Evolutionary conservation across 2,797 vertebrate species (phyloP).

Genomic region (Artibeus jamaicensis): DNA sequence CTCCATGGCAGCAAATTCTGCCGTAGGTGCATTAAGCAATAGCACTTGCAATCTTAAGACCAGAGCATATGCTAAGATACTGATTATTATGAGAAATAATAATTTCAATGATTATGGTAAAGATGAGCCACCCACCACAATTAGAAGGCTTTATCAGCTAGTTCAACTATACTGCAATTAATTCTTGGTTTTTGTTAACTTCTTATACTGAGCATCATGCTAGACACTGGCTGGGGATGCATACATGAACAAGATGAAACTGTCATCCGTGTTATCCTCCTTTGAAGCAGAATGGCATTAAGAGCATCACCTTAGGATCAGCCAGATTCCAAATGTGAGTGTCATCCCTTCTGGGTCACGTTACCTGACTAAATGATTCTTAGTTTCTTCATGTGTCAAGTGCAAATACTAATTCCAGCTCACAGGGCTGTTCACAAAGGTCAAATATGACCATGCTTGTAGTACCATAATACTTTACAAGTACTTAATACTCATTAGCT

Average conservation of each 20-base stretch:
- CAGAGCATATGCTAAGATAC: not conserved
- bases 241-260: not conserved
- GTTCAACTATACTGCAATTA: not conserved
- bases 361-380: not conserved
- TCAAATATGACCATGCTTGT: not conserved
- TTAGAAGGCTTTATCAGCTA: not conserved
- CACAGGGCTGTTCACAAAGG: not conserved
- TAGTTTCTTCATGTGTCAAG: not conserved
- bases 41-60: not conserved
- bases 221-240: not conserved
- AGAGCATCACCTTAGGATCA: not conserved
- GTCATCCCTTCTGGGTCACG: not conserved
- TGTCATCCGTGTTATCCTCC: not conserved
- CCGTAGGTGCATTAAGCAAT: not conserved
- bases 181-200: not conserved
- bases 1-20: not conserved
- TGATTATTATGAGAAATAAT: not conserved
- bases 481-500: not conserved
- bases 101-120: not conserved
- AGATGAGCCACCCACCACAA: not conserved
- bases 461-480: not conserved
- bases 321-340: not conserved
- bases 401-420: not conserved
- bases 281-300: not conserved
- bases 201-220: not conserved